phyloP scores from a whole-genome alignment of 2,888 invertebrate genomes.

The Stenoptilia bipunctidactyla region DNA sequence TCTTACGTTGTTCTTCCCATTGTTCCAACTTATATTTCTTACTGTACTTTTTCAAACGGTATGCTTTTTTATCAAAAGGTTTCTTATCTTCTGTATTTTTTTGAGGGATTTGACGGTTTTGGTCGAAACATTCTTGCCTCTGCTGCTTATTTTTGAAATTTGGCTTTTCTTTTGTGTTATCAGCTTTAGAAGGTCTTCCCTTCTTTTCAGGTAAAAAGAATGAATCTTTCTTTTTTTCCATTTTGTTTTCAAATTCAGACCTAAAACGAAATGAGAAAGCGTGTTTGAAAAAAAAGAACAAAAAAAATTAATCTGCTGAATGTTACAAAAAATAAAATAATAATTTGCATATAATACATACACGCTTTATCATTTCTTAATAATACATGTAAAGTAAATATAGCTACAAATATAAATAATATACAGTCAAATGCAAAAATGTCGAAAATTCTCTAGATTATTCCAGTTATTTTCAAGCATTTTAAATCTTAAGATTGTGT shows the following conservation, averaged over 20 bases:
- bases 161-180: constrained; percentile 6
- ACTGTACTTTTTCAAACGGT: constrained; percentile 76
- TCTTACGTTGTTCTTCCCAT: constrained; percentile 76
- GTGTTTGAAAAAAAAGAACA: constrained; percentile 43
- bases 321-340: constrained; percentile 15
- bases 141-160: constrained; percentile 19
- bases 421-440: no score
- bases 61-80: constrained; percentile 77
- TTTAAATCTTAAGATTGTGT: no score
- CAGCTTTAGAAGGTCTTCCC: constrained; percentile 11
- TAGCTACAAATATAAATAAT: no score
- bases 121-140: constrained; percentile 36
- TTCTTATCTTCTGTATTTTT: constrained; percentile 41
- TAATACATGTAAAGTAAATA: no score
- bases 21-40: constrained; percentile 78
- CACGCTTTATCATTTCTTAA: constrained; percentile 52
- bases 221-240: constrained; percentile 47
- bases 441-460: no score
- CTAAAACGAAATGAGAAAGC: constrained; percentile 65
- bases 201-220: constrained; percentile 44
- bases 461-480: no score
- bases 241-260: constrained; percentile 34
- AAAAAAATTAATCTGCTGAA: constrained; percentile 17
- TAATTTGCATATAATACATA: constrained; percentile 19
- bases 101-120: constrained; percentile 24